phyloP scores from a whole-genome alignment of 2,888 invertebrate species.

The Plebejus argus region DNA sequence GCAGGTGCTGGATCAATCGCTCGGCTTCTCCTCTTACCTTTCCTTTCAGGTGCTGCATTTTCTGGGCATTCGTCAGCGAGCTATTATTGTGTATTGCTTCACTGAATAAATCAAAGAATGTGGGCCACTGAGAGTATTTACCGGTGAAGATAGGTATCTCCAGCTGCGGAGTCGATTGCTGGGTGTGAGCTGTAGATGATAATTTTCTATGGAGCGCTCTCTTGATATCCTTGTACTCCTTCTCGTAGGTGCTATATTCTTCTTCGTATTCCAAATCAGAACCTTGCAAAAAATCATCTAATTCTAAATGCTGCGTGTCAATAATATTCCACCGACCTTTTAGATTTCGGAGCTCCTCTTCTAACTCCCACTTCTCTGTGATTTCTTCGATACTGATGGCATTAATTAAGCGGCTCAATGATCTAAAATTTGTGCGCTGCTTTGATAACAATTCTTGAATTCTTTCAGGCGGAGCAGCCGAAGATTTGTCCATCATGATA shows the following conservation, averaged over 20 bases:
- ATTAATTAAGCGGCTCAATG: slow-evolving; percentile 5
- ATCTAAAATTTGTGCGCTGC: slow-evolving; percentile 4
- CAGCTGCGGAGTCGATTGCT: no score
- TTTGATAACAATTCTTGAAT: slow-evolving; percentile 19
- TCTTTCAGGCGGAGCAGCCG: slow-evolving; percentile 17
- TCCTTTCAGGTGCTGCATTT: slow-evolving; percentile 33
- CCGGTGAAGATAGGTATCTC: no score
- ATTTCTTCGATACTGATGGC: slow-evolving; percentile 19
- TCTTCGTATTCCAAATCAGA: slow-evolving; percentile 20
- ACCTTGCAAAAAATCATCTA: slow-evolving; percentile 11
- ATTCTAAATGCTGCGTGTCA: slow-evolving; percentile 4
- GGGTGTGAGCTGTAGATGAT: no score
- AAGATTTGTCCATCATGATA: slow-evolving; percentile 3
- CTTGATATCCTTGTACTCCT: no score
- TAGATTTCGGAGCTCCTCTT: slow-evolving; percentile 21
- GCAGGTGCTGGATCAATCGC: slow-evolving; percentile 38
- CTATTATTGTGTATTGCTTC: slow-evolving; percentile 40
- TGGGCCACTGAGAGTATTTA: no score
- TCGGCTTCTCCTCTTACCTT: slow-evolving; percentile 37
- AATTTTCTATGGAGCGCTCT: no score
- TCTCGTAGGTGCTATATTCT: slow-evolving; percentile 6
- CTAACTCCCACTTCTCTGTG: slow-evolving; percentile 6
- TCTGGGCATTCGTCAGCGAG: slow-evolving; percentile 36
- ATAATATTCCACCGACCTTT: slow-evolving; percentile 16
- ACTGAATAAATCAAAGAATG: no score